Base-by-base conservation (phyloP, 2,797 vertebrate species). In the Tragelaphus eurycerus region DNA sequence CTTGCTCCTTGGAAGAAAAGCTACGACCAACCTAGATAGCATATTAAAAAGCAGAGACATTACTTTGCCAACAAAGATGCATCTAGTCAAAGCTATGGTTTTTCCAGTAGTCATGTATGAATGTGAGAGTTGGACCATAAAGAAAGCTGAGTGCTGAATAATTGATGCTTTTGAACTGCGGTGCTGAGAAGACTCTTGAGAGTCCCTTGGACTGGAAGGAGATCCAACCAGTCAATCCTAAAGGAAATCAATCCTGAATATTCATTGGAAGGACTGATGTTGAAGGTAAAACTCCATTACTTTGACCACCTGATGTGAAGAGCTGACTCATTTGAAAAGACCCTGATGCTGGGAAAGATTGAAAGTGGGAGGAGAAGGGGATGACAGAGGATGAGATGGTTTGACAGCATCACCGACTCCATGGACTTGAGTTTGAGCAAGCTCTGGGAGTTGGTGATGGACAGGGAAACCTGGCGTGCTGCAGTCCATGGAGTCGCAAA, bases 101-200 rank as follows among this genome's bases (percentile, higher is more conserved):
- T 10, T 38, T 71, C 19, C 64, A 71, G 17, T 71, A 6, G 17
- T 71, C n/a, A 71, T 38, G 17, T 34, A 71, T 34, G 64, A 10
- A 71, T 21, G 64, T 38, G 64, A 71, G 19, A 21, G n/a, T 21
- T 71, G 17, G 17, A 5, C 64, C 4, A 71, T 21, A 71, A 71
- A 71, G n/a, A 12, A 12, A 71, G 64, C n/a, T 71, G n/a, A 21
- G 17, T 0, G 0, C 64, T 0, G 4, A 74, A 74, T 34, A 43
- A 43, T 7, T 43, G 34, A 74, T 43, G 34, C 6, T 43, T 43
- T 74, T 74, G 67, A 43, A 74, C 34, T 25, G 67, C 3, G 11
- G 21, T 74, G 21, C 25, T 43, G 21, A 74, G 21, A 74, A 43
- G 67, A 43, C 67, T 25, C 34, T 38, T 74, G 34, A 74, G 67